These are phyloP conservation scores for Calonectris borealis DNA, from an alignment of 2,113 vertebrate species.

Conservation along the genomic window DNA sequence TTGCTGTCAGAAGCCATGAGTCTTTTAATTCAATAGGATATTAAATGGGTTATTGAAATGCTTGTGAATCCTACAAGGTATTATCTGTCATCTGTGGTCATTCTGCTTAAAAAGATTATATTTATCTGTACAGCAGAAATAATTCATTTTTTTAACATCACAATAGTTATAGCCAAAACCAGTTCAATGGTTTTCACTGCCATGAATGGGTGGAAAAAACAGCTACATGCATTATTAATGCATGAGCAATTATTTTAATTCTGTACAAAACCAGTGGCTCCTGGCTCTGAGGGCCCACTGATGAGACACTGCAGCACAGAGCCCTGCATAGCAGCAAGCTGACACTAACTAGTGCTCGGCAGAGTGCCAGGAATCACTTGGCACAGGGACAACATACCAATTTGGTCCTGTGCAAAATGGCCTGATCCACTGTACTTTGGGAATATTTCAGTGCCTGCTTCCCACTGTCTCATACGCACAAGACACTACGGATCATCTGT, in stretches of 20 bases:
- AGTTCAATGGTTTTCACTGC: neutral
- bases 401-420: neutral
- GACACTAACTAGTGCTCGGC: rapidly evolving
- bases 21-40: neutral
- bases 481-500: neutral
- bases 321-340: neutral
- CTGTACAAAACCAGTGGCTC: neutral
- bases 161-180: neutral
- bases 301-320: neutral
- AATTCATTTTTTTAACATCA: neutral
- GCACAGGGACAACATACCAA: neutral
- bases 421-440: neutral
- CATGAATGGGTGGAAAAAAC: neutral
- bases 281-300: neutral
- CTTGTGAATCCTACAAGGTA: neutral
- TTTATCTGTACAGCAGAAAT: neutral
- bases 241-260: neutral
- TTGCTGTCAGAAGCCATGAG: neutral
- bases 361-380: neutral
- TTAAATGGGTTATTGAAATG: neutral
- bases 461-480: neutral
- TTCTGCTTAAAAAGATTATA: neutral
- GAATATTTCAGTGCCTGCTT: neutral
- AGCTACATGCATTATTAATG: neutral
- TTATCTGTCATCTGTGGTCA: neutral